Evolutionary conservation across 1,140 invertebrate genomes (phyloP), one percentile per base, ranked within the genome.

Genomic region (Conopomorpha cramerella): DNA sequence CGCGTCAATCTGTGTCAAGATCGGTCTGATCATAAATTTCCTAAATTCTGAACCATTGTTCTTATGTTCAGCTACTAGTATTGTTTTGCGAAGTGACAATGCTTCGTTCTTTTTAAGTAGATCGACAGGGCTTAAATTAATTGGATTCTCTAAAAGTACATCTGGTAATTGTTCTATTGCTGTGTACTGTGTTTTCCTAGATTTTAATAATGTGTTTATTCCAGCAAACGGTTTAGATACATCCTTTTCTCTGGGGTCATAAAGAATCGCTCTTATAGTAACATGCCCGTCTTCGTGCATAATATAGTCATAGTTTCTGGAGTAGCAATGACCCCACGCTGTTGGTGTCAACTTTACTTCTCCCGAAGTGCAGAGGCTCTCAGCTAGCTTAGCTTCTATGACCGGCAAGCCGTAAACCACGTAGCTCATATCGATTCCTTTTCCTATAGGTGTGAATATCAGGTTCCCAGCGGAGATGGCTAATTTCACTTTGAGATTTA

Each of bases 381-480:
- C 70, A 23, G 66, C 70, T 29, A 46, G 35, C 64, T 86, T 87
- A 0, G 82, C 80, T 55, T 86, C 84, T 42, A 79, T 62, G 3
- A 87, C 80, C 1, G 84, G 82, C 43, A 81, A 63, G 8, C 86
- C 86, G 39, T 79, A 77, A 16, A 86, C 73, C 4, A 86, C 74
- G 45, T 84, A 87, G 45, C 82, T 74, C 67, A 70, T 71, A 23
- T 71, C 66, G 19, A 64, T 59, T n/a, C 64, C 62, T 8, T 34
- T 45, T n/a, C 71, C 71, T 3, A 76, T 68, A 2, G 66, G 60
- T 17, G 62, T 38, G 49, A 76, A 72, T 30, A 70, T 49, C 7
- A 76, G 38, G 42, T 76, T 76, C 1, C 70, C 70, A 10, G 70
- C 70, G 12, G 70, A 62, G 38, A 76, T 76, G 1, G 70, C 70